These are phyloP conservation scores for Carollia perspicillata DNA, from an alignment of 2,113 vertebrate genomes.

Conservation along the genomic window DNA sequence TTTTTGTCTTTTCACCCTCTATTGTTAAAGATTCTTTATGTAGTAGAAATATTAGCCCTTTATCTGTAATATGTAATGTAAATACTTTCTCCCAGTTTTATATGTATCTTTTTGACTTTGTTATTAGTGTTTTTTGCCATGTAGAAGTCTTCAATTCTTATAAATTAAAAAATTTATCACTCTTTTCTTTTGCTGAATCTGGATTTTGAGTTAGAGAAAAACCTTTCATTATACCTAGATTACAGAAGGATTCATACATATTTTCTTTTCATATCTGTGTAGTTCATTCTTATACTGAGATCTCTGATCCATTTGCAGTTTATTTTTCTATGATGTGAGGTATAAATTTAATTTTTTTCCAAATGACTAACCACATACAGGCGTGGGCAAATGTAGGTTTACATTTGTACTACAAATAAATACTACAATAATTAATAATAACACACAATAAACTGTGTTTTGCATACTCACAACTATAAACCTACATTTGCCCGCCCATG, in stretches of 20 bases:
- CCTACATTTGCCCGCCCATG: too few relatives aligned
- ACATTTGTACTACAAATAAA: too few relatives aligned
- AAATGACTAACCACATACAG: not conserved
- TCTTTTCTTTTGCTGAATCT: not conserved
- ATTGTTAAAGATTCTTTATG: not conserved
- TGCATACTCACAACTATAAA: too few relatives aligned
- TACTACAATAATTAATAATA: too few relatives aligned
- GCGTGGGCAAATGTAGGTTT: too few relatives aligned
- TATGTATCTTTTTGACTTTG: not conserved
- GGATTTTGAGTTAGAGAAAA: not conserved
- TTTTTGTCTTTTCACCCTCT: not conserved
- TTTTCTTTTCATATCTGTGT: not conserved
- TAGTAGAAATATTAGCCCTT: not conserved
- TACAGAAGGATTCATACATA: not conserved
- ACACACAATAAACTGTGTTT: too few relatives aligned
- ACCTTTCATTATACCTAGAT: not conserved
- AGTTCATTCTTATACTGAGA: not conserved
- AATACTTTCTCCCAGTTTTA: not conserved
- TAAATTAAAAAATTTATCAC: not conserved
- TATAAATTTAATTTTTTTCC: not conserved
- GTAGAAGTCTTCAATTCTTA: slow-evolving; percentile 5
- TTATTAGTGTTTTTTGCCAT: not conserved
- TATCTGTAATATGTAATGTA: not conserved
- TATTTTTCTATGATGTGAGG: not conserved
- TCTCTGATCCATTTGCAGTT: not conserved